A percentile compares a stretch with the other conserved stretches of the same genome.
Evolutionary conservation across 2,888 invertebrate genomes (phyloP).

Genomic region (Balanococcus diminutus): DNA sequence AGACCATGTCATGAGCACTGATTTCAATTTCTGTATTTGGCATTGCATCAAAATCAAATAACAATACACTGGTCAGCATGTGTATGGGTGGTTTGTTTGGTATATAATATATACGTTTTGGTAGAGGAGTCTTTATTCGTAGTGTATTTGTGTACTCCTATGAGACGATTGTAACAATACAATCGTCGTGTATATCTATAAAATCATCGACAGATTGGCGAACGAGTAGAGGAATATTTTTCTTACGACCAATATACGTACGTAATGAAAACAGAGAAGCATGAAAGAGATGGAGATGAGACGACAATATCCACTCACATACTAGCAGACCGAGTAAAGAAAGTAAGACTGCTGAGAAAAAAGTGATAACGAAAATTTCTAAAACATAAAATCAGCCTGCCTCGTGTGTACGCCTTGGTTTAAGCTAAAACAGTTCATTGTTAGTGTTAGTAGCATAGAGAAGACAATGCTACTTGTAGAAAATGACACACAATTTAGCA

Average conservation of each 20-base stretch:
- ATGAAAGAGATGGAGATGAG: neutral
- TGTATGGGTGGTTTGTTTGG: no score
- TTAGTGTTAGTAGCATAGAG: neutral
- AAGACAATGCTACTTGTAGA: conserved; percentile 13
- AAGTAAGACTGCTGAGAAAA: neutral
- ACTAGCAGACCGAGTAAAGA: neutral
- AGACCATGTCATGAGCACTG: conserved; percentile 14
- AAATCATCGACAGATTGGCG: neutral
- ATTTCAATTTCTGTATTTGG: conserved; percentile 24
- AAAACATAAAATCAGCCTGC: neutral
- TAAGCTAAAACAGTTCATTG: conserved; percentile 13
- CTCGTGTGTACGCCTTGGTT: neutral
- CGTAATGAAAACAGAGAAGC: no score
- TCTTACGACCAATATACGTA: neutral
- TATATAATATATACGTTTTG: no score
- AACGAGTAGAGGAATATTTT: neutral
- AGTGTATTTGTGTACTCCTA: no score
- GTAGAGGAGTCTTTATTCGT: no score
- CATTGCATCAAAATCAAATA: conserved; percentile 15
- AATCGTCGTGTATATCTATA: no score
- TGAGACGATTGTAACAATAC: no score
- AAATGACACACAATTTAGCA: conserved; percentile 44
- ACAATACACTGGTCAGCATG: neutral
- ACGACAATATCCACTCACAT: neutral
- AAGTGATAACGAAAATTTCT: neutral